Percentiles rank a stretch among this genome's conserved stretches.
phyloP scores from a whole-genome alignment of 1,140 invertebrate genomes.

The Cyphomyrmex costatus region DNA sequence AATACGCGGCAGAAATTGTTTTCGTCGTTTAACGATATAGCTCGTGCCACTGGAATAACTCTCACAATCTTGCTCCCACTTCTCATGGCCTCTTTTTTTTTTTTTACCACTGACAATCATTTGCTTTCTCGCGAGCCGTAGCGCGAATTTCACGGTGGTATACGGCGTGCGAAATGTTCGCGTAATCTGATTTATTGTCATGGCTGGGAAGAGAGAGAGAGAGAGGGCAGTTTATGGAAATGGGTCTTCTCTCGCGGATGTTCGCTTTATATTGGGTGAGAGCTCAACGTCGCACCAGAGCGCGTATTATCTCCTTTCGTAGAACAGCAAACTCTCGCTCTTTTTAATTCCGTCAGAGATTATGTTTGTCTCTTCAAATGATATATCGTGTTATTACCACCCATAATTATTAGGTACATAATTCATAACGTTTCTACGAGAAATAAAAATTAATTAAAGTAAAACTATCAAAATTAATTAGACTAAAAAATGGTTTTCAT shows the following conservation, averaged over 20 bases:
- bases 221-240: constrained; percentile 47
- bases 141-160: constrained; percentile 53
- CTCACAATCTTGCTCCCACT: neutral
- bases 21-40: constrained; percentile 41
- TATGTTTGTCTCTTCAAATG: neutral
- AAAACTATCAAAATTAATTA: neutral
- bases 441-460: neutral
- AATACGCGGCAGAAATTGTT: constrained; percentile 23
- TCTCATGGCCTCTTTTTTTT: constrained; percentile 15
- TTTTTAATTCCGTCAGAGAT: constrained; percentile 17
- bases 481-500: neutral
- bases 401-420: neutral
- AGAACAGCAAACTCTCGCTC: neutral
- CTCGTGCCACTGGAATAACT: constrained; percentile 20
- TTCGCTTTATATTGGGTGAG: neutral
- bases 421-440: neutral
- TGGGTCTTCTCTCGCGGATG: constrained; percentile 23
- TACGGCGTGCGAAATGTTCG: constrained; percentile 69
- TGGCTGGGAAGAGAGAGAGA: constrained; percentile 8
- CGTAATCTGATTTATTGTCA: constrained; percentile 69
- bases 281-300: constrained; percentile 7
- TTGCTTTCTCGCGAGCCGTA: constrained; percentile 25
- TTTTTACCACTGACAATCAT: constrained; percentile 35
- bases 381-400: neutral
- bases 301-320: constrained; percentile 25